Conservation (phyloP, 1,140 invertebrate species). For the Drosophila virilis region DNA sequence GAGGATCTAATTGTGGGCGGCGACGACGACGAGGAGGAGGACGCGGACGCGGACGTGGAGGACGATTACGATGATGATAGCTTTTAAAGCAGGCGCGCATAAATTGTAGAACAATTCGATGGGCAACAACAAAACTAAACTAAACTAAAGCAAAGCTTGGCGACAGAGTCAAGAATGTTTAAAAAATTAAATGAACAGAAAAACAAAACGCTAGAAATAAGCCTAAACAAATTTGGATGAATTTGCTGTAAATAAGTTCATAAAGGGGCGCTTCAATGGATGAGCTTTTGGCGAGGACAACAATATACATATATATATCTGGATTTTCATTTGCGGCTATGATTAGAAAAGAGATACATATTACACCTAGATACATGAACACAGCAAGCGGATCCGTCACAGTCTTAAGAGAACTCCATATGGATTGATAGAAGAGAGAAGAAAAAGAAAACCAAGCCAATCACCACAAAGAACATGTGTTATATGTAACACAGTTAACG, state of each 20-base stretch:
- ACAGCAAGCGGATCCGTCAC: conserved; percentile 75
- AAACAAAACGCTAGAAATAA: conserved; percentile 2
- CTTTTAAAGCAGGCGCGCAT: conserved; percentile 66
- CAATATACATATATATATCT: conserved; percentile 22
- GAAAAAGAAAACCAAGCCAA: neutral
- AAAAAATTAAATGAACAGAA: neutral
- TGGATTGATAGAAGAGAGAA: neutral
- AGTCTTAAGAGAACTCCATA: conserved; percentile 36
- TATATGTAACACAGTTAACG: conserved; percentile 17
- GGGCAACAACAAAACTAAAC: conserved; percentile 24
- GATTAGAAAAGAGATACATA: conserved; percentile 23
- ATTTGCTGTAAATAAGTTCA: conserved; percentile 73
- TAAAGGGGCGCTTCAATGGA: conserved; percentile 33
- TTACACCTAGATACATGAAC: conserved; percentile 16
- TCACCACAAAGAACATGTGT: neutral
- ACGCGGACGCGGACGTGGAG: neutral
- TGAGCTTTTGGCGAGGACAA: conserved; percentile 14
- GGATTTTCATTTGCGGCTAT: conserved; percentile 36
- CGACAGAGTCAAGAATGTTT: conserved; percentile 10
- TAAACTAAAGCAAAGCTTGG: conserved; percentile 56
- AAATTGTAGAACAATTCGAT: conserved; percentile 64
- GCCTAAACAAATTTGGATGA: neutral
- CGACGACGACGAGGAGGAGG: conserved; percentile 41
- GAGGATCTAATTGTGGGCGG: conserved; percentile 55
- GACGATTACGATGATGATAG: conserved; percentile 63